Conservation (phyloP, 2,113 vertebrate genomes). For the Theristicus caerulescens region DNA sequence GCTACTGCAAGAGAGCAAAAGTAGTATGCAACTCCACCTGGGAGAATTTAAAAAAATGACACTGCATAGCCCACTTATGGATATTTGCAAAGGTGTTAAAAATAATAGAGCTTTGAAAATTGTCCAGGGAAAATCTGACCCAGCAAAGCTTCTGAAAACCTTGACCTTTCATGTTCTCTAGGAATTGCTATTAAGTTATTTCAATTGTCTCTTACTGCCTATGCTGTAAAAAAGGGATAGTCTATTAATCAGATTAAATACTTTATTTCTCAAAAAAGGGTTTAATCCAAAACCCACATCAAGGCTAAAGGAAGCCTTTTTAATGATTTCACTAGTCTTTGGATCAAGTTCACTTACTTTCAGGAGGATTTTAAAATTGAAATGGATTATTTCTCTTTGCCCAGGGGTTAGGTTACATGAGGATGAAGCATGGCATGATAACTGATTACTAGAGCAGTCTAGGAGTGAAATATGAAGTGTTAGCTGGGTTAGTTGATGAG, state of each 20-base stretch:
- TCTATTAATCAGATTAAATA: background rate
- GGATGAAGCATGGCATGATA: background rate
- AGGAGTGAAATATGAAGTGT: constrained; percentile 4
- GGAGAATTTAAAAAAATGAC: background rate
- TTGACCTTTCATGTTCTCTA: background rate
- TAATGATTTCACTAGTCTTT: constrained; percentile 1
- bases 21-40: background rate
- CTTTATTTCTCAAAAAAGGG: background rate
- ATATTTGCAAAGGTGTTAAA: background rate
- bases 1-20: background rate
- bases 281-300: background rate
- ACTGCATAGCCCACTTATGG: background rate
- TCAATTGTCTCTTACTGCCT: background rate
- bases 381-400: constrained; percentile 25
- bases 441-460: background rate
- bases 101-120: background rate
- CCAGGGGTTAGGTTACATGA: background rate
- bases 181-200: background rate
- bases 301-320: background rate
- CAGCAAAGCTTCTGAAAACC: background rate
- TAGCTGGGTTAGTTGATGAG: constrained; percentile 38
- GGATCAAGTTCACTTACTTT: background rate
- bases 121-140: background rate
- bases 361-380: background rate
- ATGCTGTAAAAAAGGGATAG: background rate